These are phyloP conservation scores for Pseudobourletiella spinata DNA, from an alignment of 1,140 invertebrate genomes.

Conservation along the genomic window DNA sequence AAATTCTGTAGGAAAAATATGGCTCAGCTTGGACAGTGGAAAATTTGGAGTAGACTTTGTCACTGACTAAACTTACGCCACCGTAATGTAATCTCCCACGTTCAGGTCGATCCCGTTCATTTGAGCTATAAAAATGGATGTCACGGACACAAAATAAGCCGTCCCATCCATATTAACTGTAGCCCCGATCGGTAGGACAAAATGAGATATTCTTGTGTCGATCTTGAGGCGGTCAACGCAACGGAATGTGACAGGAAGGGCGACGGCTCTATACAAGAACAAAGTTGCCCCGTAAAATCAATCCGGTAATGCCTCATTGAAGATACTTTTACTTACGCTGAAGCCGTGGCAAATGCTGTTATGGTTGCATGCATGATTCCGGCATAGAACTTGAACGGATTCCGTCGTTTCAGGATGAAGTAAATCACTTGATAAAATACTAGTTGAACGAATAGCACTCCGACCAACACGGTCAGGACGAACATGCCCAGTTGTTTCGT, in stretches of 20 bases:
- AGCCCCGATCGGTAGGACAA: conserved; percentile 47
- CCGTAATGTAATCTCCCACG: conserved; percentile 66
- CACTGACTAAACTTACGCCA: conserved; percentile 72
- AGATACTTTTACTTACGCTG: conserved; percentile 82
- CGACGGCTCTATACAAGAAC: conserved; percentile 64
- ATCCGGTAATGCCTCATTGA: too few relatives aligned
- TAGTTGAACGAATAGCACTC: conserved; percentile 78
- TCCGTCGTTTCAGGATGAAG: conserved; percentile 69
- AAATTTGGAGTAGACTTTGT: too few relatives aligned
- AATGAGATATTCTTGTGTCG: conserved; percentile 80
- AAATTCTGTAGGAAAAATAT: conserved; percentile 55
- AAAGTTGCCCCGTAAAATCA: too few relatives aligned
- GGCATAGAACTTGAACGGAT: conserved; percentile 80
- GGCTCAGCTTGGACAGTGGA: too few relatives aligned
- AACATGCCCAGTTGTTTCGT: conserved; percentile 62
- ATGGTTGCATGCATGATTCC: conserved; percentile 73
- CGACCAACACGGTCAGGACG: conserved; percentile 69
- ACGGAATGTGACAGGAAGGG: conserved; percentile 85
- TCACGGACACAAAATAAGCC: conserved; percentile 77
- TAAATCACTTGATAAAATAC: conserved; percentile 76
- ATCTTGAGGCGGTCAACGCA: conserved; percentile 85
- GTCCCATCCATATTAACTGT: conserved; percentile 88
- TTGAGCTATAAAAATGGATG: conserved; percentile 85
- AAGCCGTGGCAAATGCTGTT: conserved; percentile 85
- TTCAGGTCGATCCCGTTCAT: conserved; percentile 72